Conservation (phyloP, 1,140 invertebrate genomes). For the Drosophila watanabei region DNA sequence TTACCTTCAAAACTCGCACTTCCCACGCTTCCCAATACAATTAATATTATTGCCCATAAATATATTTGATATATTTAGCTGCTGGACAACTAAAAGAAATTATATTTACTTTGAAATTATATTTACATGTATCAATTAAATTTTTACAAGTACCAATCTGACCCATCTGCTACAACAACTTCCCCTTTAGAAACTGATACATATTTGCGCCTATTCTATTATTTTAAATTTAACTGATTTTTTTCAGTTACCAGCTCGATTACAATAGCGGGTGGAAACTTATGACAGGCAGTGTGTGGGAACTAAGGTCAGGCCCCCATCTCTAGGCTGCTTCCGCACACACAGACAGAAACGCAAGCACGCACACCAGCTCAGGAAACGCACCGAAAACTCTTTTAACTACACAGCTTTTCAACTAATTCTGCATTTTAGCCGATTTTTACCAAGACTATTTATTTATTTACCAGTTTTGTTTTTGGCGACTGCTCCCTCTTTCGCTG, state of each 20-base stretch:
- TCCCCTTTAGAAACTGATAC: not conserved
- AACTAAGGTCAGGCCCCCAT: conserved; percentile 51
- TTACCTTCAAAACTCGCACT: not conserved
- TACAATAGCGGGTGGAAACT: conserved; percentile 23
- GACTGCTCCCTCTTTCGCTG: conserved; percentile 10
- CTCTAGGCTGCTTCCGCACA: conserved; percentile 45
- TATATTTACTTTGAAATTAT: not conserved
- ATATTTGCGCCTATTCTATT: no score
- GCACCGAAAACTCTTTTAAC: conserved; percentile 53
- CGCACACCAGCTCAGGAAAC: conserved; percentile 39
- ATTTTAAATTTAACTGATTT: not conserved
- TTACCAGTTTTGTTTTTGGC: conserved; percentile 62
- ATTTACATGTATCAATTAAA: not conserved
- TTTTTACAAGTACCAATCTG: not conserved
- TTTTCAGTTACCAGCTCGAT: conserved; percentile 3
- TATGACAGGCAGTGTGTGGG: conserved; percentile 18
- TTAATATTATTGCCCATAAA: not conserved
- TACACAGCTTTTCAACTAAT: conserved; percentile 24
- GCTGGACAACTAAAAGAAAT: no score
- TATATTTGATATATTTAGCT: not conserved
- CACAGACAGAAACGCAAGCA: conserved; percentile 5
- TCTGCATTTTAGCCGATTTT: conserved; percentile 33
- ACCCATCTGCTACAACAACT: not conserved
- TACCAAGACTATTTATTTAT: conserved; percentile 59
- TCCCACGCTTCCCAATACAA: not conserved